phyloP scores from a whole-genome alignment of 2,888 invertebrate species.

The Cheilosia vernalis region DNA sequence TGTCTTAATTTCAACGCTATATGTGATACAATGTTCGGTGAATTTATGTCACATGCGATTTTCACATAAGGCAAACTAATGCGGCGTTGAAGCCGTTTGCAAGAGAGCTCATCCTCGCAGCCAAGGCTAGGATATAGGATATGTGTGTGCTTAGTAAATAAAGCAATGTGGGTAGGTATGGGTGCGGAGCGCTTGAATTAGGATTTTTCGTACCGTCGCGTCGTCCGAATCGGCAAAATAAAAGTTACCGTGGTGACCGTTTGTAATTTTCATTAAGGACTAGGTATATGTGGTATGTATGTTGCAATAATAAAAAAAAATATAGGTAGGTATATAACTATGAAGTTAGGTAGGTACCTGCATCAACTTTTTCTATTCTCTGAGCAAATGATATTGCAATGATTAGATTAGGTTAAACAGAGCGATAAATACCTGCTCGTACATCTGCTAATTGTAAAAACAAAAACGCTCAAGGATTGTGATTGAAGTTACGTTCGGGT shows the following conservation, averaged over 20 bases:
- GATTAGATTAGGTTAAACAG: slow-evolving; percentile 66
- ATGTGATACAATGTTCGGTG: slow-evolving; percentile 30
- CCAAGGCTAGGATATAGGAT: slow-evolving; percentile 18
- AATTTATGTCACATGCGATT: slow-evolving; percentile 65
- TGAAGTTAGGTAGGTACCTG: neutral
- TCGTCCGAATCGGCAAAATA: slow-evolving; percentile 33
- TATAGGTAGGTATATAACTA: too few species aligned
- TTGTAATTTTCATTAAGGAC: slow-evolving; percentile 32
- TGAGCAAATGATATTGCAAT: slow-evolving; percentile 47
- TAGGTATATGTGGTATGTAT: neutral
- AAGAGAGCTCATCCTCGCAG: slow-evolving; percentile 7
- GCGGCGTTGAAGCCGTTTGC: slow-evolving; percentile 29
- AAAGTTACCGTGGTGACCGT: slow-evolving; percentile 43
- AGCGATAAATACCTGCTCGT: neutral
- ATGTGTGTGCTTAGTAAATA: neutral
- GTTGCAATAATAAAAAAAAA: too few species aligned
- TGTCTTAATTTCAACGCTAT: slow-evolving; percentile 40
- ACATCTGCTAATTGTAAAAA: too few species aligned
- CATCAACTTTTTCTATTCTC: neutral
- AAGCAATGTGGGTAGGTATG: neutral
- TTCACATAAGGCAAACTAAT: slow-evolving; percentile 61
- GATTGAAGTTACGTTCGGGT: too few species aligned
- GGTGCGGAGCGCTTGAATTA: slow-evolving; percentile 2
- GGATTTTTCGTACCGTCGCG: slow-evolving; percentile 17
- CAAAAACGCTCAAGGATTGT: too few species aligned